phyloP scores from a whole-genome alignment of 2,797 vertebrate species.

The Sebastes hubbsi region DNA sequence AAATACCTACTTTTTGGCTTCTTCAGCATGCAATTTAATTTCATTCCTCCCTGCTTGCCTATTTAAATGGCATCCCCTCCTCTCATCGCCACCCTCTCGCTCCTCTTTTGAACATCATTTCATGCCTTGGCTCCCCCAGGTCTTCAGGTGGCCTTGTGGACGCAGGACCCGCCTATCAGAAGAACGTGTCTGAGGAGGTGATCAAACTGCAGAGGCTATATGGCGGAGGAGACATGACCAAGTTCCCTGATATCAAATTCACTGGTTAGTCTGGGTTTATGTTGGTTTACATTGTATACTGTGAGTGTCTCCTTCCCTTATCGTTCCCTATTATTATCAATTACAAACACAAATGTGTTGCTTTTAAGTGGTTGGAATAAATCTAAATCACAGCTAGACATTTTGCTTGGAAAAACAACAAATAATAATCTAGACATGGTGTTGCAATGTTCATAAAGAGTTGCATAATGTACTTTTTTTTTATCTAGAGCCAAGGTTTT shows the following conservation, averaged over 20 bases:
- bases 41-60: accelerated
- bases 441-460: not conserved
- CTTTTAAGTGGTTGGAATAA: not conserved
- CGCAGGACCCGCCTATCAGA: slow-evolving; percentile 86
- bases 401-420: not conserved
- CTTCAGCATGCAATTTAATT: not conserved
- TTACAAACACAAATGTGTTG: not conserved
- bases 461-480: not conserved
- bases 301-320: not conserved
- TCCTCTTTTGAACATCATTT: not conserved
- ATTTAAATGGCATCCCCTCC: not conserved
- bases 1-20: not conserved
- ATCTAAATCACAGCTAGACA: not conserved
- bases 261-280: slow-evolving; percentile 75
- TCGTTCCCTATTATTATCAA: not conserved
- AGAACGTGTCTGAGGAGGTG: slow-evolving; percentile 86
- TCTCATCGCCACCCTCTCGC: not conserved
- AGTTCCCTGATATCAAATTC: slow-evolving; percentile 93
- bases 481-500: not conserved
- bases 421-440: not conserved
- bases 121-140: slow-evolving; percentile 70
- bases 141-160: slow-evolving; percentile 88
- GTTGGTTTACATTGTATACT: not conserved
- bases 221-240: slow-evolving; percentile 89
- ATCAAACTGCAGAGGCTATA: slow-evolving; percentile 90